Base-by-base conservation (phyloP, 2,888 invertebrate species). In the Torymus aiolomorphi region DNA sequence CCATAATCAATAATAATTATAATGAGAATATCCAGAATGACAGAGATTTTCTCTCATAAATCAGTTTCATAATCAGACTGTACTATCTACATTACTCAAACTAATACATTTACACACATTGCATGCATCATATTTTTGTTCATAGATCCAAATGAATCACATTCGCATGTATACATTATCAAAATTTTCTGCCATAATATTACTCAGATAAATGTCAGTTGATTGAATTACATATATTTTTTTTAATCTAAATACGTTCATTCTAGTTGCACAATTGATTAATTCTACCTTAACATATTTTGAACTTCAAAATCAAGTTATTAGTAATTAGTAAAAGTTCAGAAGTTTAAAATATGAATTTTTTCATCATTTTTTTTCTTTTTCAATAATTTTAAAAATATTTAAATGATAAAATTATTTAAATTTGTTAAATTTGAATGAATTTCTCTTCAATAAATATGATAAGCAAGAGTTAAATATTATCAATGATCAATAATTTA, bases 181-280 rank as follows among this genome's bases (percentile, higher is more conserved):
- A 57, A 65, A 59, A 13, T 70, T 13, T 71, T 65, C 4, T 8
- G 12, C 52, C 59, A 78, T 78, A n/a, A 20, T 66, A 65, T 5
- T 11, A 59, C 24, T 42, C 13, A 59, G 18, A 61, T 24, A 31
- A 16, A 49, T 52, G 66, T 31, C 57, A 51, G 57, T 16, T 14
- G 57, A 51, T 56, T 20, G 3, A 42, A 24, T 56, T 24, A 56
- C 13, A 42, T 42, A 42, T 42, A 42, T 56, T 24, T 56, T 18
- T 54, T 62, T 10, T 69, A 67, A 76, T 66, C 56, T 66, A 12
- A 74, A 66, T 1, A 13, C 49, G 3, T 52, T 49, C 12, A 8
- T 42, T 42, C 42, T 5, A 42, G 8, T 42, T 42, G 42, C 5
- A 5, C 42, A 42, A 42, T 42, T 20, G 20, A 20, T 20, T 42